Evolutionary conservation across 2,113 vertebrate species (phyloP), one percentile per base, ranked within the genome.

Genomic region (Paramormyrops kingsleyae): DNA sequence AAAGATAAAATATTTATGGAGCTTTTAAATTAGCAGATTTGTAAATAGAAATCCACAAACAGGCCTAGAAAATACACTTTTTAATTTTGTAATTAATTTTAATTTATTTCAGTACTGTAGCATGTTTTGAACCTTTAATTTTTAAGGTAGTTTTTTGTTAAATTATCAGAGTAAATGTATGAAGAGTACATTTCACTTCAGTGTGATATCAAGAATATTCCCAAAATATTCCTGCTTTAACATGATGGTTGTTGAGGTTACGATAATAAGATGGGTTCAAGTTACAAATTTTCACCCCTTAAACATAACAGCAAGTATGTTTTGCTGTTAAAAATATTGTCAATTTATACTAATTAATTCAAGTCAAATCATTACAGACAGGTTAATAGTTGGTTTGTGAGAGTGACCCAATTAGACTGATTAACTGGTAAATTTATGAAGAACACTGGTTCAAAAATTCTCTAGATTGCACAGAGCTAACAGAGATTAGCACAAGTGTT

Each of bases 1-100:
- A 80, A 80, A 80, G 15, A 80, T 39, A 77, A 80, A 80, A 80
- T 80, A 80, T 80, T 80, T 80, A 80, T 80, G 35, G 70, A 77
- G 74, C 35, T 80, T 80, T 80, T 80, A 74, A 74, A 80, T 42
- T 7, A 42, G 74, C 74, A 80, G 17, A 80, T 80, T 80, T 80
- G 35, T 80, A 80, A 42, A 77, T 77, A 77, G 27, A 77, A 66
- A 70, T 31, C n/a, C 62, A 70, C n/a, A 70, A 70, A 31, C n/a
- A 31, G 62, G n/a, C n/a, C 9, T 70, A 70, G 35, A 42, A 42
- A 39, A 80, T 42, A 42, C 39, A 80, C 2, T 19, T 42, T 80
- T 80, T 74, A 27, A 74, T 74, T 80, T 80, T 80, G 35, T 70
- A 80, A 42, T 77, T 15, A 17, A 15, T 77, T 77, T 35, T 70